Evolutionary conservation across 30 jellyfish, hydroid and myxozoan genomes (phyloP).

Genomic region (Rhopilema esculentum): DNA sequence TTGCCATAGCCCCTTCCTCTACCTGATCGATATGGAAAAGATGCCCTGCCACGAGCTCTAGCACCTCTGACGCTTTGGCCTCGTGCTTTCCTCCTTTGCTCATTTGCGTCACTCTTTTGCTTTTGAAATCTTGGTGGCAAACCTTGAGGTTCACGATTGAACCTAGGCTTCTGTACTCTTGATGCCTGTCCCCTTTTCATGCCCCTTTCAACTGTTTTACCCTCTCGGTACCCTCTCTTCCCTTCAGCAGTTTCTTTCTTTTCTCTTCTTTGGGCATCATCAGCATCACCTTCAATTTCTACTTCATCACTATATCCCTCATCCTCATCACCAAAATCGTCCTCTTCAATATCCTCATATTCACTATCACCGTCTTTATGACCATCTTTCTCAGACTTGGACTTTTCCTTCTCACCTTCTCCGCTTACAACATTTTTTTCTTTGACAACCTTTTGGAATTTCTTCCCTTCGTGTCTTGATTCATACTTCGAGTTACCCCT

Average conservation of each 20-base stretch:
- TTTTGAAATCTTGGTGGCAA: slow-evolving; percentile 64
- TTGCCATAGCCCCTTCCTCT: slow-evolving; percentile 62
- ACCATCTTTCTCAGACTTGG: slow-evolving; percentile 4
- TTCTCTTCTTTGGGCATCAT: not conserved
- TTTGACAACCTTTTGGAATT: not conserved
- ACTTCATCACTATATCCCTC: slow-evolving; percentile 18
- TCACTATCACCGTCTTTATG: slow-evolving; percentile 38
- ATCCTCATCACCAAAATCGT: slow-evolving; percentile 26
- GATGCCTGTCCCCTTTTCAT: slow-evolving; percentile 29
- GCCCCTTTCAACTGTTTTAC: slow-evolving; percentile 18
- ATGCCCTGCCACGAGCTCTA: slow-evolving; percentile 55
- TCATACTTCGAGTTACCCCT: not conserved
- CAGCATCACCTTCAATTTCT: slow-evolving; percentile 22
- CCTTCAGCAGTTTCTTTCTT: slow-evolving; percentile 10
- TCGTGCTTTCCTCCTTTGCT: slow-evolving; percentile 42
- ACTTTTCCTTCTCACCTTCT: slow-evolving; percentile 1
- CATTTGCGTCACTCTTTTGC: not conserved
- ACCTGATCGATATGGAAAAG: slow-evolving; percentile 20
- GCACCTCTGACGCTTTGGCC: slow-evolving; percentile 46
- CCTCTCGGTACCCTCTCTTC: slow-evolving; percentile 4
- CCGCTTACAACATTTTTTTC: slow-evolving; percentile 9
- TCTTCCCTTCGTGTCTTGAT: slow-evolving; percentile 6
- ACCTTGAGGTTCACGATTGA: slow-evolving; percentile 44
- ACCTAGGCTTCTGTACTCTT: slow-evolving; percentile 28
- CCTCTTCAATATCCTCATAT: slow-evolving; percentile 19